Conservation (phyloP, 2,888 invertebrate genomes). For the Geotrupes spiniger region DNA sequence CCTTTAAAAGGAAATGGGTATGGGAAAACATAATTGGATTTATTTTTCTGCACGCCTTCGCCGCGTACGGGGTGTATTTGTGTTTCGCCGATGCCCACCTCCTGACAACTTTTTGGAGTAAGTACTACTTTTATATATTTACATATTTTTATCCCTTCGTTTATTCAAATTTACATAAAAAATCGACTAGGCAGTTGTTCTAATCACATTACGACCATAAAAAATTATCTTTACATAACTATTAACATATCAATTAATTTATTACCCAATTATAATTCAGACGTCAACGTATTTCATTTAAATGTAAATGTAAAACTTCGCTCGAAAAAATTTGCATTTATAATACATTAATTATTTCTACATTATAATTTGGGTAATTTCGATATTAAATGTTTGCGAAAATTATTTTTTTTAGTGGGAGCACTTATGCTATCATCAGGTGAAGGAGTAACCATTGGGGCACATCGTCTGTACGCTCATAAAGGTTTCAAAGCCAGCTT, state of each 20-base stretch:
- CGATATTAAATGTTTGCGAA: too few relatives aligned
- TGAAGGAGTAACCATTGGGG: constrained; percentile 74
- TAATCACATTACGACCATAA: too few relatives aligned
- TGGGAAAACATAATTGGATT: constrained; percentile 64
- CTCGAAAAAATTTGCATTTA: too few relatives aligned
- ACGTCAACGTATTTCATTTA: too few relatives aligned
- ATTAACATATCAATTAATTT: too few relatives aligned
- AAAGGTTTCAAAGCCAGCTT: constrained; percentile 71
- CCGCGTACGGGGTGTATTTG: constrained; percentile 51
- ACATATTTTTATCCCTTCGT: constrained; percentile 2
- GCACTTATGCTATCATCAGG: constrained; percentile 41
- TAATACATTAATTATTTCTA: too few relatives aligned
- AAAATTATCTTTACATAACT: too few relatives aligned
- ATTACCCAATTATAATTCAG: too few relatives aligned
- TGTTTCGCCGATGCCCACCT: constrained; percentile 31
- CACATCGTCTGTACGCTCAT: constrained; percentile 78
- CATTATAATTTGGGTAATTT: too few relatives aligned
- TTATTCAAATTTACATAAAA: not conserved
- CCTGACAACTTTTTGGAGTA: constrained; percentile 46
- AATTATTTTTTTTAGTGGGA: constrained; percentile 34
- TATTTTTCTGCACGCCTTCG: constrained; percentile 54
- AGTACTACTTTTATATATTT: constrained; percentile 35
- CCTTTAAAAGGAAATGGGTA: constrained; percentile 55
- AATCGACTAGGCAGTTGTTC: too few relatives aligned
- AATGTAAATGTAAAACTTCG: too few relatives aligned